A percentile compares a stretch with the other conserved stretches of the same genome.
phyloP scores from a whole-genome alignment of 2,113 vertebrate species.

The Beaufortia kweichowensis region DNA sequence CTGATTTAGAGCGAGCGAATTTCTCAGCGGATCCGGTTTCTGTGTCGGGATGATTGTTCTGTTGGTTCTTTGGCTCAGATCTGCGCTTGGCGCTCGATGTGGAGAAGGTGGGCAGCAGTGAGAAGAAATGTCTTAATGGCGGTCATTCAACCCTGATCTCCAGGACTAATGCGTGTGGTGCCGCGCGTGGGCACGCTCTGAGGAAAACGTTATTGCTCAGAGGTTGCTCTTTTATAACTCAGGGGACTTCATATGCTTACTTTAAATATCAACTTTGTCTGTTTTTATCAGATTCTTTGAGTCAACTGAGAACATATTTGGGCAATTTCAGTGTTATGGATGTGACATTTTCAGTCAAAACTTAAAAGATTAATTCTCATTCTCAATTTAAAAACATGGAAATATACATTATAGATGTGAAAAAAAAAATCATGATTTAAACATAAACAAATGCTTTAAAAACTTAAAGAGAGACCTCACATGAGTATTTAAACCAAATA shows the following conservation, averaged over 20 bases:
- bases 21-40: slow-evolving; percentile 23
- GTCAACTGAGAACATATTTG: no score
- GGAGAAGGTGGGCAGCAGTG: slow-evolving; percentile 18
- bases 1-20: neutral
- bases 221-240: slow-evolving; percentile 22
- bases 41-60: slow-evolving; percentile 33
- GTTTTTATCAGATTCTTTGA: no score
- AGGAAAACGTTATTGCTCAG: slow-evolving; percentile 13
- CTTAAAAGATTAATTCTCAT: no score
- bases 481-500: no score
- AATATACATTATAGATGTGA: no score
- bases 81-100: neutral
- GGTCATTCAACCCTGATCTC: slow-evolving; percentile 17
- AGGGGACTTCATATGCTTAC: neutral
- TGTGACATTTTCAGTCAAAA: no score
- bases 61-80: slow-evolving; percentile 15
- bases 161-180: slow-evolving; percentile 1
- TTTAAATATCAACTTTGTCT: slow-evolving; percentile 9
- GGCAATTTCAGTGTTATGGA: no score
- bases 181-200: slow-evolving; percentile 9
- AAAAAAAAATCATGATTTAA: no score
- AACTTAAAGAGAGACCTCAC: no score
- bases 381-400: no score
- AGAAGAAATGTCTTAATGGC: slow-evolving; percentile 21
- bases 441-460: no score